A percentile compares a stretch with the other conserved stretches of the same genome.
These are phyloP conservation scores for Caenorhabditis plicata DNA, from an alignment of 2,888 invertebrate species.

Conservation along the genomic window DNA sequence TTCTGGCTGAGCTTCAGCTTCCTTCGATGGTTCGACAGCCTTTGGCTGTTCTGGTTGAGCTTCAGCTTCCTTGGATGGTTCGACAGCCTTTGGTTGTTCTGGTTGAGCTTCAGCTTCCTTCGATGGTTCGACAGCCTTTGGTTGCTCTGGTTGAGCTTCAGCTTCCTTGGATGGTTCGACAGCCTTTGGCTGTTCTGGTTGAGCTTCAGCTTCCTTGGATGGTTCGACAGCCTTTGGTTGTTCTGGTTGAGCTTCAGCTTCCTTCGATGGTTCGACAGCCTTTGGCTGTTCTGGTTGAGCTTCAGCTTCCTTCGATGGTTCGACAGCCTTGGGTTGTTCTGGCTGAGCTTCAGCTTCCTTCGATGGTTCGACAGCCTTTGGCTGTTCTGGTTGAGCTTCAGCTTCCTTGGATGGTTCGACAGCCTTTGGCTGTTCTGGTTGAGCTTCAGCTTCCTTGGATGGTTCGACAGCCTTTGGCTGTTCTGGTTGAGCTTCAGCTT, in stretches of 20 bases:
- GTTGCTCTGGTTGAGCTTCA: background rate
- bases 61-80: slow-evolving; percentile 1
- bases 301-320: slow-evolving; percentile 4
- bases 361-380: background rate
- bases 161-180: slow-evolving; percentile 2
- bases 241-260: background rate
- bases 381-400: background rate
- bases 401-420: background rate
- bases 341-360: background rate
- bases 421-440: slow-evolving; percentile 3
- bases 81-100: slow-evolving; percentile 3
- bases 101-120: slow-evolving; percentile 3
- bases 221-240: background rate
- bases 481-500: background rate
- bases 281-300: slow-evolving; percentile 9
- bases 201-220: background rate
- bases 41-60: slow-evolving; percentile 4
- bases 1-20: slow-evolving; percentile 4
- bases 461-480: background rate
- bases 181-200: slow-evolving; percentile 1
- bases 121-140: background rate
- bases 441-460: slow-evolving; percentile 9
- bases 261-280: background rate
- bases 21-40: background rate
- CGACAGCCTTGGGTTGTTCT: background rate